Evolutionary conservation across 2,113 vertebrate genomes (phyloP).

Genomic region (Pithys albifrons): DNA sequence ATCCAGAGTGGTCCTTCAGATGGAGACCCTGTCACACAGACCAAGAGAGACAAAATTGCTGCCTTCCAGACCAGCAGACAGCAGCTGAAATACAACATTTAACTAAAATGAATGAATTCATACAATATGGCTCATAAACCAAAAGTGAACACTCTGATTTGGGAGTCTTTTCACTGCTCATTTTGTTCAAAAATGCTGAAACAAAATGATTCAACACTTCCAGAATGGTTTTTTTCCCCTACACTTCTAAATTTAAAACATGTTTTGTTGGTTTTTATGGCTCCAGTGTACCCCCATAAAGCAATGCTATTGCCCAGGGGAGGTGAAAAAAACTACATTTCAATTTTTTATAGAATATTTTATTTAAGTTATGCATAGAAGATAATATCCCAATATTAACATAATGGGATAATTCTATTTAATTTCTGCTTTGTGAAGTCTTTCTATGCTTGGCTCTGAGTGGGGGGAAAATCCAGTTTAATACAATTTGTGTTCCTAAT

Average conservation of each 20-base stretch:
- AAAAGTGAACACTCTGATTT: neutral
- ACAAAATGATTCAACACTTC: neutral
- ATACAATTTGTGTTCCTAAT: neutral
- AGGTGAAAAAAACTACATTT: neutral
- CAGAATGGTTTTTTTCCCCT: fast-evolving
- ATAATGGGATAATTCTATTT: neutral
- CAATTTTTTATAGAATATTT: neutral
- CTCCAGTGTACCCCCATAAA: neutral
- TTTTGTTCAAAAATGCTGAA: neutral
- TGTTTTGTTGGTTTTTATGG: neutral
- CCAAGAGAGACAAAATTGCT: neutral
- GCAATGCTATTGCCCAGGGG: neutral
- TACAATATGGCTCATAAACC: neutral
- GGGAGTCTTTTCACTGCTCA: neutral
- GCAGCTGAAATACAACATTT: neutral
- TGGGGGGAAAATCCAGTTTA: neutral
- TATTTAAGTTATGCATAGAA: neutral
- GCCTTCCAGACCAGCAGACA: neutral
- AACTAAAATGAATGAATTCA: neutral
- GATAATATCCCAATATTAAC: neutral
- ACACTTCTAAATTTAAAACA: neutral
- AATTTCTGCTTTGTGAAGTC: neutral
- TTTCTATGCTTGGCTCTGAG: neutral
- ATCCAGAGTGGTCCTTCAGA: neutral
- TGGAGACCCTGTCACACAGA: neutral